phyloP scores from a whole-genome alignment of 2,797 vertebrate species.

The Pseudocheirus occidentalis region DNA sequence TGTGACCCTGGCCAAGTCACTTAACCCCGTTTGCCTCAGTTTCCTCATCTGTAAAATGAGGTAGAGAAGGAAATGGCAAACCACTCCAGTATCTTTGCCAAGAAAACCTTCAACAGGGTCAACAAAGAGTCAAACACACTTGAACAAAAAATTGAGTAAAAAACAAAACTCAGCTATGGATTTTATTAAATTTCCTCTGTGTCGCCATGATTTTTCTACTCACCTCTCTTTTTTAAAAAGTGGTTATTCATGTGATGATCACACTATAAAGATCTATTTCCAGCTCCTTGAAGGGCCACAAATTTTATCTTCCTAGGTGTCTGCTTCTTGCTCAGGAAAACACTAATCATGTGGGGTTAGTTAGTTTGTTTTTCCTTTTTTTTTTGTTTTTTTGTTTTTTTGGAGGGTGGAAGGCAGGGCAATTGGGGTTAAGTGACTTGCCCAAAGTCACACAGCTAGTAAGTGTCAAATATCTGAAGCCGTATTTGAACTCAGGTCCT shows the following conservation, averaged over 20 bases:
- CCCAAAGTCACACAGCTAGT: too few relatives aligned
- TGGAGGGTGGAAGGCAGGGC: too few relatives aligned
- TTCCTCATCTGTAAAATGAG: background rate
- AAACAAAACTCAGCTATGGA: background rate
- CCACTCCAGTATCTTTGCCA: background rate
- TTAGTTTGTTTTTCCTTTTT: too few relatives aligned
- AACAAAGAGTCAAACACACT: background rate
- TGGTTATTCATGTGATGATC: conserved; percentile 32
- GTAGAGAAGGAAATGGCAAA: background rate
- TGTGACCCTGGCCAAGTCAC: background rate
- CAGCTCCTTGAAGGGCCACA: background rate
- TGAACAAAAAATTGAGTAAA: background rate
- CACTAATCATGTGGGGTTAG: background rate
- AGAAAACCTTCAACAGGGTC: background rate
- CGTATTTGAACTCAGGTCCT: too few relatives aligned
- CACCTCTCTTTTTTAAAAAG: conserved; percentile 8
- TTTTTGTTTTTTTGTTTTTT: too few relatives aligned
- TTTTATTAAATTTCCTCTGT: conserved; percentile 36
- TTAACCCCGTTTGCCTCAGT: background rate
- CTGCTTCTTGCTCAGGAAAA: background rate
- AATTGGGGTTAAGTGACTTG: too few relatives aligned
- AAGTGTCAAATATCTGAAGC: too few relatives aligned
- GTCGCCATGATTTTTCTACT: background rate
- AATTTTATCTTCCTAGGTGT: background rate
- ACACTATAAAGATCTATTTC: conserved; percentile 26